phyloP scores from a whole-genome alignment of 1,140 invertebrate genomes.

The Amphibalanus amphitrite region DNA sequence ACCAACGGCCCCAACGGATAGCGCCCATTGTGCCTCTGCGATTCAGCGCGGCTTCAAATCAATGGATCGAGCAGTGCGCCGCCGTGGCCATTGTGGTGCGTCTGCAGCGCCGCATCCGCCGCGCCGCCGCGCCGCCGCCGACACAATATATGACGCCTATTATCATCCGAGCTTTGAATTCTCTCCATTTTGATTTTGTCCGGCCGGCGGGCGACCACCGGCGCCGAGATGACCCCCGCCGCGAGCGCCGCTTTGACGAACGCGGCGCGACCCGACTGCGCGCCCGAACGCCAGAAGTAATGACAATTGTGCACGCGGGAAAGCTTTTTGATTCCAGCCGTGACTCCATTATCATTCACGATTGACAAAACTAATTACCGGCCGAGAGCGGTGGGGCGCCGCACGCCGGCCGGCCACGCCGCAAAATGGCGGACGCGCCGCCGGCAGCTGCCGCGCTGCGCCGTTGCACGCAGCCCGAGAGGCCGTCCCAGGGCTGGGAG shows the following conservation, averaged over 20 bases:
- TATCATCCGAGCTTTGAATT: background rate
- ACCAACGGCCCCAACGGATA: background rate
- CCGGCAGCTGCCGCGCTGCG: no score
- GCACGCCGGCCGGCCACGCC: no score
- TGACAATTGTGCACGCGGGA: background rate
- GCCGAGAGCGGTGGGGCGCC: background rate
- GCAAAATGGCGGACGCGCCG: background rate
- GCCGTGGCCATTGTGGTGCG: background rate
- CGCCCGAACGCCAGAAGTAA: background rate
- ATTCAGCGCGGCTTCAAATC: background rate
- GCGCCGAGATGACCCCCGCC: background rate
- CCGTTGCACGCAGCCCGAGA: background rate
- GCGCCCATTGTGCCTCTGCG: background rate
- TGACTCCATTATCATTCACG: slow-evolving; percentile 1
- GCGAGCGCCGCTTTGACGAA: background rate
- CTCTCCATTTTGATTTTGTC: background rate
- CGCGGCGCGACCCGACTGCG: background rate
- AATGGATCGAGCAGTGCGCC: background rate
- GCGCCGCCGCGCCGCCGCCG: no score
- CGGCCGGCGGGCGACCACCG: background rate
- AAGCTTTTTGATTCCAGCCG: background rate
- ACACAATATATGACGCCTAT: background rate
- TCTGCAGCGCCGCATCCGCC: background rate
- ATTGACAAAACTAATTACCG: background rate
- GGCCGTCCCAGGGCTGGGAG: no score